These are phyloP conservation scores for Willisornis vidua DNA, from an alignment of 2,113 vertebrate species.

Conservation along the genomic window DNA sequence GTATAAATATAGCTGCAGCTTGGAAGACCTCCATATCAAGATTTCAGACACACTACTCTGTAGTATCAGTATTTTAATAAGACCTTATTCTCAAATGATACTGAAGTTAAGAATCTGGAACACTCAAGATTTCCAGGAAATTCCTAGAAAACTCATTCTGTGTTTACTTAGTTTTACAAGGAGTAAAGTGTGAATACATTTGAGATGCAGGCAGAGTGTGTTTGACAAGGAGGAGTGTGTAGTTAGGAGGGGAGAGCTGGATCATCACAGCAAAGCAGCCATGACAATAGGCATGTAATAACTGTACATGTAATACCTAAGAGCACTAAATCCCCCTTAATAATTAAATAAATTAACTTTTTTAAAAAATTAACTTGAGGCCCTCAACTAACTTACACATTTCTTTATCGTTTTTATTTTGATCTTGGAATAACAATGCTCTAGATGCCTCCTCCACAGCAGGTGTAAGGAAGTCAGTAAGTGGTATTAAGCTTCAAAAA, in stretches of 20 bases:
- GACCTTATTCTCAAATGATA: neutral
- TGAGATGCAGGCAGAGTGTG: neutral
- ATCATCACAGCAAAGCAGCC: neutral
- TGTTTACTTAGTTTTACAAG: neutral
- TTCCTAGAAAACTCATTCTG: neutral
- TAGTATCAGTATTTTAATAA: neutral
- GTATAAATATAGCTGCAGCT: neutral
- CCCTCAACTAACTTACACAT: neutral
- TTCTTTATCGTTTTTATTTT: neutral
- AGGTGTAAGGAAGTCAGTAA: neutral
- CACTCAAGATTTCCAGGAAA: neutral
- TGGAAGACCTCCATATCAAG: neutral
- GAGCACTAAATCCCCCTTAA: neutral
- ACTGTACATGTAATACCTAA: neutral
- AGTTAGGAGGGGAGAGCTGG: neutral
- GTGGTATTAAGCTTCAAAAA: neutral
- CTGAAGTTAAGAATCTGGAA: neutral
- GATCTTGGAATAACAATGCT: neutral
- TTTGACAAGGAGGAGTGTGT: neutral
- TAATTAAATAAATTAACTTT: neutral
- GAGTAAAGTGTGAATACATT: neutral
- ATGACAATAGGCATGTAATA: neutral
- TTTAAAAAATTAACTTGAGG: neutral
- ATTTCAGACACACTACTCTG: neutral
- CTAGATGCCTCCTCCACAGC: neutral